Evolutionary conservation across 2,113 vertebrate genomes (phyloP).

Genomic region (Pangasianodon hypophthalmus): DNA sequence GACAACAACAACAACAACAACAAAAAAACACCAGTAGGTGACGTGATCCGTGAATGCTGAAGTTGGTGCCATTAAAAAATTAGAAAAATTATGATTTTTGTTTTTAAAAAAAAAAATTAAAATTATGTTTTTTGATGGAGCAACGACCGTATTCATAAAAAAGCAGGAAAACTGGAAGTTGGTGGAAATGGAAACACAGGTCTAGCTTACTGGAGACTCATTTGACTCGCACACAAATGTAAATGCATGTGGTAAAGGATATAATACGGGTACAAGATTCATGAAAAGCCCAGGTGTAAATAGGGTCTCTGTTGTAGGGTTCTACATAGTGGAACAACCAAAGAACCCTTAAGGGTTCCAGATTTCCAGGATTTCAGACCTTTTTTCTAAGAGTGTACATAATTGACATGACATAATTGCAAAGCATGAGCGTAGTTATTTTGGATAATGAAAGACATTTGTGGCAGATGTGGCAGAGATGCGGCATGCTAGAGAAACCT

Average conservation of each 20-base stretch:
- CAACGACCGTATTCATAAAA: background rate
- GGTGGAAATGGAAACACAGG: background rate
- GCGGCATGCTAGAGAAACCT: background rate
- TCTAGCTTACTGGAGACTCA: background rate
- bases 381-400: background rate
- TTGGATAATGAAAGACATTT: background rate
- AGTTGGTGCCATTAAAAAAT: background rate
- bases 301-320: background rate
- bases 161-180: background rate
- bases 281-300: background rate
- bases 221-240: background rate
- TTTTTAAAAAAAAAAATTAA: background rate
- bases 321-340: background rate
- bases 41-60: background rate
- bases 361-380: background rate
- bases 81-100: background rate
- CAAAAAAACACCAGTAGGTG: background rate
- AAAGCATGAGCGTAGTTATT: background rate
- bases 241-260: background rate
- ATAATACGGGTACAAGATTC: background rate
- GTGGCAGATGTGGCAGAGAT: background rate
- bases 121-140: background rate
- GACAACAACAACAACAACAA: background rate
- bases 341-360: background rate
- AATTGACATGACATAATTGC: background rate